Evolutionary conservation across 2,888 invertebrate species (phyloP).

Genomic region (Spisula subtruncata): DNA sequence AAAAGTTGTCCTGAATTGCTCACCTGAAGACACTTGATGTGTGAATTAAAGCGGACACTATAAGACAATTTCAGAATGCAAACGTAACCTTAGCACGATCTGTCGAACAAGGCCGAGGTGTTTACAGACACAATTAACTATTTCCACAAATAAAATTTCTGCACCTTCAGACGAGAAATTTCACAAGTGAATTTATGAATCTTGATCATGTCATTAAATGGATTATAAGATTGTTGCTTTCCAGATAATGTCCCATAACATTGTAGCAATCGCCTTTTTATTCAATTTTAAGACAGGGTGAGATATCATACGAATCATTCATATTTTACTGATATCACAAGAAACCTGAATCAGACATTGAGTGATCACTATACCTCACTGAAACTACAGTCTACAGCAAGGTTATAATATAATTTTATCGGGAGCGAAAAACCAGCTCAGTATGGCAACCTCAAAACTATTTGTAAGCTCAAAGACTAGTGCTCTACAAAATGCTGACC

Average conservation of each 20-base stretch:
- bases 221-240: too few relatives aligned
- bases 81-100: too few relatives aligned
- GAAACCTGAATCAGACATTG: background rate
- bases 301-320: too few relatives aligned
- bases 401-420: background rate
- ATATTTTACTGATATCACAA: background rate
- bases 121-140: too few relatives aligned
- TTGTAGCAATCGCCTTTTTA: too few relatives aligned
- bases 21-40: background rate
- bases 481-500: background rate
- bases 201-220: too few relatives aligned
- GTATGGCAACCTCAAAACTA: conserved; percentile 21
- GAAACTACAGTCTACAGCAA: background rate
- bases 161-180: too few relatives aligned
- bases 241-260: too few relatives aligned
- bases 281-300: too few relatives aligned
- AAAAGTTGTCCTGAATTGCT: background rate
- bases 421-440: background rate
- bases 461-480: conserved; percentile 20
- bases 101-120: too few relatives aligned
- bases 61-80: background rate
- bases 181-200: too few relatives aligned
- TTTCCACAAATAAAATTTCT: too few relatives aligned
- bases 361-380: background rate
- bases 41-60: background rate